A percentile compares a stretch with the other conserved stretches of the same genome.
Conservation (phyloP, 2,888 invertebrate species). For the Macaria liturata region DNA sequence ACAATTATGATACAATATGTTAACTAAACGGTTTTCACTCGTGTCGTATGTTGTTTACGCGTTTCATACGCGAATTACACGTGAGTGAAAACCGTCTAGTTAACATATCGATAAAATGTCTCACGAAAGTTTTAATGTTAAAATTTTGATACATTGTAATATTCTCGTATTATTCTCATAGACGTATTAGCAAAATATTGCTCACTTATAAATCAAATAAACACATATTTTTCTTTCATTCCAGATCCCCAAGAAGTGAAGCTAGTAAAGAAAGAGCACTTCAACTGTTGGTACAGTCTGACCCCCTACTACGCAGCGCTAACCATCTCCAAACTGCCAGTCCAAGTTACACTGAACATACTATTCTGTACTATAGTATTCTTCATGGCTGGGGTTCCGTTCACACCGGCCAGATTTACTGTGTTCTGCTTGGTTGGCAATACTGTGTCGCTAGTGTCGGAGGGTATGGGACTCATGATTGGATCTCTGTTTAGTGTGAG, state of each 20-base stretch:
- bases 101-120: too few species aligned
- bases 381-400: constrained; percentile 88
- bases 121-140: too few species aligned
- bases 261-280: constrained; percentile 86
- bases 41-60: too few species aligned
- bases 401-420: constrained; percentile 84
- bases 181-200: too few species aligned
- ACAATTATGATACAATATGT: too few species aligned
- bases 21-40: too few species aligned
- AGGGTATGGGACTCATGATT: constrained; percentile 90
- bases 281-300: constrained; percentile 87
- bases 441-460: constrained; percentile 88
- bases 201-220: too few species aligned
- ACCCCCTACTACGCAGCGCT: constrained; percentile 86
- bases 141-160: too few species aligned
- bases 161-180: too few species aligned
- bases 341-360: constrained; percentile 83
- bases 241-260: constrained; percentile 87
- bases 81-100: too few species aligned
- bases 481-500: constrained; percentile 87
- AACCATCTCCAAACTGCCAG: constrained; percentile 84
- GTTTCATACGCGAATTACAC: too few species aligned
- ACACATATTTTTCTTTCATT: constrained; percentile 40
- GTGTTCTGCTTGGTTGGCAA: constrained; percentile 87
- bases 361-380: constrained; percentile 85